Conservation (phyloP, 92 coral and sea anemone species). For the Virgularia gustaviana region DNA sequence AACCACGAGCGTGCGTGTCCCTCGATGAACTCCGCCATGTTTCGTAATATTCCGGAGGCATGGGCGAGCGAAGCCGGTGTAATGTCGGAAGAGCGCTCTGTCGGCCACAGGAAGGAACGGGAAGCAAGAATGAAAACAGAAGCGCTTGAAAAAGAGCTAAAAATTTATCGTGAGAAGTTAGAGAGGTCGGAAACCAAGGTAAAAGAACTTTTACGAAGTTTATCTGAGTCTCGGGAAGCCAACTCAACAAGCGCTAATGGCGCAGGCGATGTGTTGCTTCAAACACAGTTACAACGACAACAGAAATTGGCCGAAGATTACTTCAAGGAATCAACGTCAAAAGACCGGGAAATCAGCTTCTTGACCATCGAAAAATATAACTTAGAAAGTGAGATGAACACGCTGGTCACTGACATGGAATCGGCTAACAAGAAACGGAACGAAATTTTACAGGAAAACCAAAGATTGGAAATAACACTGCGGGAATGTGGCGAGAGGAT, state of each 20-base stretch:
- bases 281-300: slow-evolving; percentile 11
- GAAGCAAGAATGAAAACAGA: slow-evolving; percentile 3
- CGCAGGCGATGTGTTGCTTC: slow-evolving; percentile 8
- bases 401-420: slow-evolving; percentile 16
- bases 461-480: slow-evolving; percentile 7
- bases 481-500: background rate
- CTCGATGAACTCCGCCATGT: background rate
- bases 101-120: slow-evolving; percentile 2
- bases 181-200: slow-evolving; percentile 21
- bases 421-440: slow-evolving; percentile 22
- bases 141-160: slow-evolving; percentile 8
- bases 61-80: background rate
- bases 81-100: slow-evolving; percentile 1
- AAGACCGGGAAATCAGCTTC: slow-evolving; percentile 22
- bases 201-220: slow-evolving; percentile 7
- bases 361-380: slow-evolving; percentile 36
- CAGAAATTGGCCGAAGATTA: slow-evolving; percentile 19
- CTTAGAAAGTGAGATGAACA: slow-evolving; percentile 22
- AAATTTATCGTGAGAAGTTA: slow-evolving; percentile 19
- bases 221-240: slow-evolving; percentile 1
- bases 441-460: slow-evolving; percentile 12
- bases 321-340: slow-evolving; percentile 22
- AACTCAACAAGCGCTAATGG: background rate
- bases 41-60: slow-evolving; percentile 3
- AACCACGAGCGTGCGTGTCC: slow-evolving; percentile 21